Evolutionary conservation across 2,888 invertebrate genomes (phyloP), one percentile per base, ranked within the genome.

Genomic region (Athetis lepigone): DNA sequence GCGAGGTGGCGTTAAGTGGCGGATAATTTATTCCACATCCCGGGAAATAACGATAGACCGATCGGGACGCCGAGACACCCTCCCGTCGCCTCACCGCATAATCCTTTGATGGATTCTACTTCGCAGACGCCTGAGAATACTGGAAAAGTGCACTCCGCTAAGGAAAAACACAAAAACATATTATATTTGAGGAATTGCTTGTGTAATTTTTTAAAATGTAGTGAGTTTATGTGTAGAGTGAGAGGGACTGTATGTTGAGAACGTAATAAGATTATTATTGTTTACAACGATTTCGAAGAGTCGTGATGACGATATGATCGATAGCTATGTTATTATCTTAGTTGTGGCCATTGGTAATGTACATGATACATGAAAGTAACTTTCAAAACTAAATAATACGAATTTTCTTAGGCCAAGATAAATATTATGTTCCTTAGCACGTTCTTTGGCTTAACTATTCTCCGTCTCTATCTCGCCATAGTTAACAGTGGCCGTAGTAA

Each of bases 101-200:
- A 95, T 94, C 94, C 92, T 92, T 93, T 93, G 93, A 95, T 94
- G 92, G 93, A 94, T 94, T 91, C 88, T 80, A 83, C 85, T 84
- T 85, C 80, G 83, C 82, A 85, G 87, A 85, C 70, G 70, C 70
- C 58, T 83, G 85, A 82, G 77, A 85, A 90, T 89, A 87, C 88
- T 85, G 86, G 88, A 88, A 91, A 91, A 92, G 89, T 91, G 90
- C 91, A 90, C 90, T 90, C 77, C 76, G 79, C 77, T 75, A 72
- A 83, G 79, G 80, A 89, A 90, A 86, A 89, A 87, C 83, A 88
- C 42, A 64, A 70, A 75, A 80, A 60, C 57, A 64, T 69, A 67
- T 75, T 69, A 67, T 75, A 63, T 60, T 46, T 49, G 47, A 56
- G 56, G 58, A 54, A 66, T 72, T 68, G 49, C 45, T 68, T 63